A percentile compares a stretch with the other conserved stretches of the same genome.
phyloP scores from a whole-genome alignment of 1,140 invertebrate species.

The Zaprionus nigranus region DNA sequence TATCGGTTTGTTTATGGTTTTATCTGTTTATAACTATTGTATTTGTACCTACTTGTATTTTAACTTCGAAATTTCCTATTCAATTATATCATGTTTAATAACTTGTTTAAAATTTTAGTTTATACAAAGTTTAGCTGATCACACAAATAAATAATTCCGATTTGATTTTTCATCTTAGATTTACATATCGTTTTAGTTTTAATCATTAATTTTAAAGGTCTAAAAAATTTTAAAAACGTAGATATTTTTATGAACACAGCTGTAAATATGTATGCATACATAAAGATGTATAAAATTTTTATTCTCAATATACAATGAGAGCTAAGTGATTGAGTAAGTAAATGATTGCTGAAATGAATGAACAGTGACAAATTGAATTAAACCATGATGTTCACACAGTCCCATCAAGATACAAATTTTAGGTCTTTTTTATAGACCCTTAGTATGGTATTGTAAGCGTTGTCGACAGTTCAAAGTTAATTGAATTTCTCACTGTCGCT shows the following conservation, averaged over 20 bases:
- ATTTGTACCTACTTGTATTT: background rate
- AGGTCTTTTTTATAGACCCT: slow-evolving; percentile 28
- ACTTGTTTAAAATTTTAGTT: background rate
- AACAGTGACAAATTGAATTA: slow-evolving; percentile 76
- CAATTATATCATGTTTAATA: background rate
- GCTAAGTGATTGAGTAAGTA: slow-evolving; percentile 62
- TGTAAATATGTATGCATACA: slow-evolving; percentile 14
- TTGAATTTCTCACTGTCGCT: slow-evolving; percentile 82
- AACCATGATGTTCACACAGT: slow-evolving; percentile 61
- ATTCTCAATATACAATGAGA: slow-evolving; percentile 44
- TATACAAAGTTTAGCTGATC: too few species aligned
- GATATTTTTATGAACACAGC: too few species aligned
- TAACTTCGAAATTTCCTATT: background rate
- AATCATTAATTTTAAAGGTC: too few species aligned
- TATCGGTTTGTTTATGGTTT: background rate
- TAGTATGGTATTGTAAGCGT: slow-evolving; percentile 30
- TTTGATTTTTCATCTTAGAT: too few species aligned
- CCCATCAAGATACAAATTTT: slow-evolving; percentile 16
- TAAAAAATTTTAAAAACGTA: too few species aligned
- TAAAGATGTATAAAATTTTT: slow-evolving; percentile 26
- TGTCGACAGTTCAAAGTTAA: slow-evolving; percentile 65
- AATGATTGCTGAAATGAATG: slow-evolving; percentile 55
- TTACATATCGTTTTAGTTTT: too few species aligned
- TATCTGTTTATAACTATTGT: background rate
- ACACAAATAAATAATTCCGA: too few species aligned